These are phyloP conservation scores for Eudemis profundana DNA, from an alignment of 2,888 invertebrate species.

Conservation along the genomic window DNA sequence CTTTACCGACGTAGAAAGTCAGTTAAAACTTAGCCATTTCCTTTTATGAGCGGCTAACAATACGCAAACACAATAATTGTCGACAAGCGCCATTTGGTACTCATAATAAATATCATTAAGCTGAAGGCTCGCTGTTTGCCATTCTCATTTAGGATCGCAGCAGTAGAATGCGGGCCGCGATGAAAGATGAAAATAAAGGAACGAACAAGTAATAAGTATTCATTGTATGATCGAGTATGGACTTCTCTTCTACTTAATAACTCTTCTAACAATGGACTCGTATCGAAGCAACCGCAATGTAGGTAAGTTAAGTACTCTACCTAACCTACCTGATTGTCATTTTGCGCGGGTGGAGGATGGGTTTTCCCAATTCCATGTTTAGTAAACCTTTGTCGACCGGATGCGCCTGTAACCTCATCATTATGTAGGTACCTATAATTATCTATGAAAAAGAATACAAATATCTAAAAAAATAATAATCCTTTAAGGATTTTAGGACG, in stretches of 20 bases:
- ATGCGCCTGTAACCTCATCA: no score
- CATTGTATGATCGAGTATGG: neutral
- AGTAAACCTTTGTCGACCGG: no score
- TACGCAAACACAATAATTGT: conserved; percentile 45
- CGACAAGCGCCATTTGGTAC: conserved; percentile 46
- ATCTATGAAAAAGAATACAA: no score
- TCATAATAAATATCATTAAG: conserved; percentile 49
- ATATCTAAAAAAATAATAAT: no score
- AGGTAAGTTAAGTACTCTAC: no score
- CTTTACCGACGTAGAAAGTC: neutral
- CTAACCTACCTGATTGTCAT: neutral
- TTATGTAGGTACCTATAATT: no score
- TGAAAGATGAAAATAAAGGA: conserved; percentile 16
- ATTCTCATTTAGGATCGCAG: conserved; percentile 38
- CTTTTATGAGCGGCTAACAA: conserved; percentile 44
- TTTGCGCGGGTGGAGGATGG: neutral
- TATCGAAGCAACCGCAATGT: neutral
- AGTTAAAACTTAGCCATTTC: conserved; percentile 1
- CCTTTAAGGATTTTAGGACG: no score
- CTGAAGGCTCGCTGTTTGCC: conserved; percentile 47
- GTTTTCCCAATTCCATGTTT: neutral
- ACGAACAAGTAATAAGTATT: conserved; percentile 14
- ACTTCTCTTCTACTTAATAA: conserved; percentile 5
- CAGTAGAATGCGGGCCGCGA: conserved; percentile 5
- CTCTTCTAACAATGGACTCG: neutral